phyloP scores from a whole-genome alignment of 1,140 invertebrate species.

The Aphelinus certus region DNA sequence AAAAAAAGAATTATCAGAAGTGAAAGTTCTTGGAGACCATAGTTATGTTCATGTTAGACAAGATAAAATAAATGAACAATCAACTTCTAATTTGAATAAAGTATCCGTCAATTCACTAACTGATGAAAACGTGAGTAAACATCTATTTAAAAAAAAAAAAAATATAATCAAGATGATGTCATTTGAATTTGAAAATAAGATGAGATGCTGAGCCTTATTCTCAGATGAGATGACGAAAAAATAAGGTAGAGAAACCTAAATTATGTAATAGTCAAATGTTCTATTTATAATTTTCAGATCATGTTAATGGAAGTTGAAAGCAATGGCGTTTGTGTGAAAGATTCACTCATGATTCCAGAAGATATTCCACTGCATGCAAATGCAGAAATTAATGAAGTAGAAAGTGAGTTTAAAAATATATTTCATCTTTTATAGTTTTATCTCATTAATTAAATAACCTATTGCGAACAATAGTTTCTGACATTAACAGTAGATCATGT shows the following conservation, averaged over 20 bases:
- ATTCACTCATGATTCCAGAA: conserved; percentile 53
- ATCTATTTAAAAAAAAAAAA: not conserved
- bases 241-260: not conserved
- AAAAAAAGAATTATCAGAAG: conserved; percentile 36
- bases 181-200: conserved; percentile 19
- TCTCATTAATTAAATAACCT: no score
- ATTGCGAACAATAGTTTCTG: no score
- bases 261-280: conserved; percentile 50
- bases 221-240: conserved; percentile 21
- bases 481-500: no score
- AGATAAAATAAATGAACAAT: conserved; percentile 41
- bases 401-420: conserved; percentile 27
- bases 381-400: conserved; percentile 32
- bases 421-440: no score
- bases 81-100: conserved; percentile 42
- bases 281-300: conserved; percentile 57
- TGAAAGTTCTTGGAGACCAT: conserved; percentile 57
- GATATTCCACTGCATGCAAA: conserved; percentile 46
- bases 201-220: conserved; percentile 29
- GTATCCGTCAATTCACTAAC: conserved; percentile 48
- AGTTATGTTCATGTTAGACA: conserved; percentile 60
- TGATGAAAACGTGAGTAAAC: conserved; percentile 56
- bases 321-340: conserved; percentile 59
- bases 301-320: conserved; percentile 63
- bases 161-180: not conserved